These are phyloP conservation scores for Caenorhabditis becei DNA, from an alignment of 2,888 invertebrate genomes.

Conservation along the genomic window DNA sequence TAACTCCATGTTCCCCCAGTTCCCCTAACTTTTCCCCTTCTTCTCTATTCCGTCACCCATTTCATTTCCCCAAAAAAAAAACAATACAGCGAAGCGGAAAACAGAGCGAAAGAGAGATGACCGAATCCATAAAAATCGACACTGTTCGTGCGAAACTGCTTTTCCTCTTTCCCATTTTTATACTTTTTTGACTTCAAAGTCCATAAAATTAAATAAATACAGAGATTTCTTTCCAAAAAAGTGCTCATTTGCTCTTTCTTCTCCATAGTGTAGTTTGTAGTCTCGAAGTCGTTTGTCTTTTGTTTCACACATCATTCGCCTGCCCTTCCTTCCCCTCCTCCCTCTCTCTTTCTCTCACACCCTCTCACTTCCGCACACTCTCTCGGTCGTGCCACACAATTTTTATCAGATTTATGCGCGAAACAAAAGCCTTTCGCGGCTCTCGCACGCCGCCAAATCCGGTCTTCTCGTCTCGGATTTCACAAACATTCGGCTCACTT, in stretches of 20 bases:
- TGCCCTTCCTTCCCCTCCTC: not conserved
- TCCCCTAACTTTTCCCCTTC: no score
- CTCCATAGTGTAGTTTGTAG: not conserved
- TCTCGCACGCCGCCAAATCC: conserved; percentile 27
- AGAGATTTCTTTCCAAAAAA: no score
- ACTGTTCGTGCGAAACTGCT: conserved; percentile 46
- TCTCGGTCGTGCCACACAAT: conserved; percentile 43
- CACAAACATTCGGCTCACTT: conserved; percentile 48
- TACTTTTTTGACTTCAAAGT: no score
- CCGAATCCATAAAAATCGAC: conserved; percentile 37
- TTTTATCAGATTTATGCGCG: conserved; percentile 59
- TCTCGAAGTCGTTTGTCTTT: not conserved
- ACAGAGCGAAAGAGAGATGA: conserved; percentile 8
- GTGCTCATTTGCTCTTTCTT: no score
- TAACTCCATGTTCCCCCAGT: no score
- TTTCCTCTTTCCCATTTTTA: no score
- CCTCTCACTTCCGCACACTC: conserved; percentile 21
- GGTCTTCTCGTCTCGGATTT: conserved; percentile 48
- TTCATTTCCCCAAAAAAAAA: no score
- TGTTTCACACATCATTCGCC: conserved; percentile 28
- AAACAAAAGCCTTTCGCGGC: conserved; percentile 42
- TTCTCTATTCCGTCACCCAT: no score
- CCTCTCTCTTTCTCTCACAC: conserved; percentile 29
- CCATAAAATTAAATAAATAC: no score
- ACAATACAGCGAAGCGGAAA: no score